phyloP scores from a whole-genome alignment of 2,888 invertebrate genomes.

The Leuctra nigra region DNA sequence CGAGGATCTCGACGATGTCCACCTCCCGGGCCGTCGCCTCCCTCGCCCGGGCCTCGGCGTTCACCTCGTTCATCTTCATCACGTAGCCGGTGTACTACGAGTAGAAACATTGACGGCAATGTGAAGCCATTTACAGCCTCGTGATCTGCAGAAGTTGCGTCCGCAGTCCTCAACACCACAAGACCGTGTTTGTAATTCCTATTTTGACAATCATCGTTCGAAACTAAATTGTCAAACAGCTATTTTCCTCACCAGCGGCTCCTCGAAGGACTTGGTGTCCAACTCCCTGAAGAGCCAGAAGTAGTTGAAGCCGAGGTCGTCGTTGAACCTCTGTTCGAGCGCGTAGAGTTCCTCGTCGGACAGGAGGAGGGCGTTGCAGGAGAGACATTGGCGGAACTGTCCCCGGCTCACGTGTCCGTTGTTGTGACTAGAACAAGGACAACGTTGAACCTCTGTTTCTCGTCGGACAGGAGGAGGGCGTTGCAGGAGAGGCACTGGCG shows the following conservation, averaged over 20 bases:
- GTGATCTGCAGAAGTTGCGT: too few relatives aligned
- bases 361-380: slow-evolving; percentile 58
- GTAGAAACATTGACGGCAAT: neutral
- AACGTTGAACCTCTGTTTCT: slow-evolving; percentile 62
- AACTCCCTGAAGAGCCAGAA: slow-evolving; percentile 61
- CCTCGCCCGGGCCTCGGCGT: slow-evolving; percentile 36
- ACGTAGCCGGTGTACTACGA: slow-evolving; percentile 38
- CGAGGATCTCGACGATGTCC: slow-evolving; percentile 62
- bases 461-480: slow-evolving; percentile 57
- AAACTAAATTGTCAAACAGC: neutral
- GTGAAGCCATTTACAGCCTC: neutral
- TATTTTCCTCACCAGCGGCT: slow-evolving; percentile 37
- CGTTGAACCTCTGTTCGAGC: slow-evolving; percentile 61
- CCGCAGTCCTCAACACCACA: too few relatives aligned
- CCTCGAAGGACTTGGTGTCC: slow-evolving; percentile 41
- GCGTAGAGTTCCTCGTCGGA: slow-evolving; percentile 59
- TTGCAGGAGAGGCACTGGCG: slow-evolving; percentile 62
- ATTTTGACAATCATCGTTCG: too few relatives aligned
- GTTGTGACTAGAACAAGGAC: slow-evolving; percentile 52
- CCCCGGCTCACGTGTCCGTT: slow-evolving; percentile 64
- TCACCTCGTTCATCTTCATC: slow-evolving; percentile 39
- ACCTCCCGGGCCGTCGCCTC: slow-evolving; percentile 43
- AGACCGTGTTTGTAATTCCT: too few relatives aligned
- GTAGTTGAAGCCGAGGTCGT: slow-evolving; percentile 71
- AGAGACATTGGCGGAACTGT: slow-evolving; percentile 63